Base-by-base conservation (phyloP, 92 coral and sea anemone species). In the Ricordea florida region DNA sequence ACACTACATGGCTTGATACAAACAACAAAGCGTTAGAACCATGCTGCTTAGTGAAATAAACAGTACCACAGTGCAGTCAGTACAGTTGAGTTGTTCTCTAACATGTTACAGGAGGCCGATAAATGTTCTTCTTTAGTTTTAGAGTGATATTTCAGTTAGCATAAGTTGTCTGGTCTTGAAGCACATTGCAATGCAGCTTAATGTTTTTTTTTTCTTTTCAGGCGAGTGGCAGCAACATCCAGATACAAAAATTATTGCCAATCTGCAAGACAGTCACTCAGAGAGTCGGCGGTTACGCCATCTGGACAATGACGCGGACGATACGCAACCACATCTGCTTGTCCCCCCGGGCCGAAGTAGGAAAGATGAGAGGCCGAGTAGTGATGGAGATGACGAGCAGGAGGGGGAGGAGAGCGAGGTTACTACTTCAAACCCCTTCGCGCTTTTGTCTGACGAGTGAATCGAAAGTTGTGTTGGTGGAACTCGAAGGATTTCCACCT, bases 211-310 rank as follows among this genome's bases (percentile, higher is more conserved):
- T 34, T 46, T 0, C 20, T 65, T 35, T 15, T 37, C 66, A 94
- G 98, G 57, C 20, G 80, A 74, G 47, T 94, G 98, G 98, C 69
- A 67, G 74, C 76, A 79, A 11, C 90, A 94, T 43, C 67, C 94
- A 10, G 97, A 88, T 17, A 91, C 98, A 28, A 63, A 66, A 66
- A 78, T 27, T 6, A 82, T 94, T 33, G 69, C 93, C 0, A 68
- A 85, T 49, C 72, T 85, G 13, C 98, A 94, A 49, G 92, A 90
- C 30, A 84, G 55, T 21, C 89, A 90, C 46, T 45, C 87, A 5
- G 77, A 72, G 34, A 53, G 91, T 38, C 73, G 83, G 21, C 49
- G 83, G 23, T 24, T 62, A 44, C 87, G 85, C n/a, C 87, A 61
- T 26, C 84, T 57, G 28, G 91, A 85, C n/a, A 61, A 77, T 17